A percentile compares a stretch with the other conserved stretches of the same genome.
These are phyloP conservation scores for Paramuricea clavata DNA, from an alignment of 92 coral and sea anemone genomes.

Conservation along the genomic window DNA sequence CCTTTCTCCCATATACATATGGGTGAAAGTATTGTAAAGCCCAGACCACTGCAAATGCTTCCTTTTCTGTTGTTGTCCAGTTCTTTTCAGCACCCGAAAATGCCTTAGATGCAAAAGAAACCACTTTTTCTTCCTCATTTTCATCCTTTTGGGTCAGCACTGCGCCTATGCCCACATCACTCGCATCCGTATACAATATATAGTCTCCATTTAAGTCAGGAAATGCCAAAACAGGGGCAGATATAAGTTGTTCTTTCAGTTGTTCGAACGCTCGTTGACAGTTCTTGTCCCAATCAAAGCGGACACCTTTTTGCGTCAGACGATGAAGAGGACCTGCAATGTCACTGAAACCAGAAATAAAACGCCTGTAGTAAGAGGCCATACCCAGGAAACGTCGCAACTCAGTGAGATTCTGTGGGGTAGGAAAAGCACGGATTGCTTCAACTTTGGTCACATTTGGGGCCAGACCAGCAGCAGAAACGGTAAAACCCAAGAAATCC, in stretches of 20 bases:
- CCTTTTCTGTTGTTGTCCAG: too few relatives aligned
- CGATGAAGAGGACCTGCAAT: too few relatives aligned
- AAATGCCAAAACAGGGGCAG: slow-evolving; percentile 8
- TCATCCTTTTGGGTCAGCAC: slow-evolving; percentile 28
- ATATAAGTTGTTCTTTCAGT: not conserved
- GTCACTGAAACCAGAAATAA: too few relatives aligned
- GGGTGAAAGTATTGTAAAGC: too few relatives aligned
- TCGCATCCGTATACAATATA: slow-evolving; percentile 13
- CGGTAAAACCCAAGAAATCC: not conserved
- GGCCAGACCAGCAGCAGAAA: slow-evolving; percentile 9
- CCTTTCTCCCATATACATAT: too few relatives aligned
- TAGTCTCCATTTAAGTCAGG: not conserved
- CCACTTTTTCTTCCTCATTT: slow-evolving; percentile 46
- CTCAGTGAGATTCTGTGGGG: too few relatives aligned
- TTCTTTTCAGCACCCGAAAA: slow-evolving; percentile 52
- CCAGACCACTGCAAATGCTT: too few relatives aligned
- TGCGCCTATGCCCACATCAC: slow-evolving; percentile 20
- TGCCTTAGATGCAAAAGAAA: slow-evolving; percentile 63
- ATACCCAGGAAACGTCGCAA: too few relatives aligned
- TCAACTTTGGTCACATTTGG: too few relatives aligned
- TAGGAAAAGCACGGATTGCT: too few relatives aligned
- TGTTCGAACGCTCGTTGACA: slow-evolving; percentile 4
- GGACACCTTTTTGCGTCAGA: not conserved
- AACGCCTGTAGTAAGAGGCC: too few relatives aligned
- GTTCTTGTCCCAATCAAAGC: not conserved